A percentile compares a stretch with the other conserved stretches of the same genome.
Conservation (phyloP, 2,888 invertebrate species). For the Nasonia oneida region DNA sequence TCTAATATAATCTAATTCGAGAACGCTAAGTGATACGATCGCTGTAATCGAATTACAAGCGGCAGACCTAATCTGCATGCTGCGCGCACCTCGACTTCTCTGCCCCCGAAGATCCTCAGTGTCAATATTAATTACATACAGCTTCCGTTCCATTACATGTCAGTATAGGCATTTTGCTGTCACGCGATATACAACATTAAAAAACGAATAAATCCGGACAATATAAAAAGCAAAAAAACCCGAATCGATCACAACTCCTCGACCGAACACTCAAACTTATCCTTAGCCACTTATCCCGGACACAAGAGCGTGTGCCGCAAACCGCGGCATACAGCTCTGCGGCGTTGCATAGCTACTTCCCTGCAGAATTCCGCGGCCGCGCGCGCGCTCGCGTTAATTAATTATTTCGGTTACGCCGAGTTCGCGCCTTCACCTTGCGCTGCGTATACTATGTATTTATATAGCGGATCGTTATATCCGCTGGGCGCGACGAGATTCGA, state of each 20-base stretch:
- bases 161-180: neutral
- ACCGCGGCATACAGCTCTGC: no score
- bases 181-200: no score
- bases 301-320: neutral
- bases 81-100: neutral
- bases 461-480: neutral
- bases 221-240: neutral
- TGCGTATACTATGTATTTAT: neutral
- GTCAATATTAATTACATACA: neutral
- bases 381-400: constrained; percentile 2
- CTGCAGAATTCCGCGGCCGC: neutral
- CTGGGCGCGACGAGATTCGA: neutral
- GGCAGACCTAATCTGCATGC: neutral
- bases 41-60: neutral
- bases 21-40: neutral
- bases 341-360: neutral
- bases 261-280: neutral
- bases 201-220: no score
- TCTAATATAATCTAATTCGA: neutral
- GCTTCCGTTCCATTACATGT: neutral
- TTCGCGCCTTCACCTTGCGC: neutral
- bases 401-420: constrained; percentile 22
- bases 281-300: neutral
- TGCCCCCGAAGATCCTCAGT: neutral
- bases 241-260: neutral